phyloP scores from a whole-genome alignment of 2,888 invertebrate genomes.

The Dasysyrphus albostriatus region DNA sequence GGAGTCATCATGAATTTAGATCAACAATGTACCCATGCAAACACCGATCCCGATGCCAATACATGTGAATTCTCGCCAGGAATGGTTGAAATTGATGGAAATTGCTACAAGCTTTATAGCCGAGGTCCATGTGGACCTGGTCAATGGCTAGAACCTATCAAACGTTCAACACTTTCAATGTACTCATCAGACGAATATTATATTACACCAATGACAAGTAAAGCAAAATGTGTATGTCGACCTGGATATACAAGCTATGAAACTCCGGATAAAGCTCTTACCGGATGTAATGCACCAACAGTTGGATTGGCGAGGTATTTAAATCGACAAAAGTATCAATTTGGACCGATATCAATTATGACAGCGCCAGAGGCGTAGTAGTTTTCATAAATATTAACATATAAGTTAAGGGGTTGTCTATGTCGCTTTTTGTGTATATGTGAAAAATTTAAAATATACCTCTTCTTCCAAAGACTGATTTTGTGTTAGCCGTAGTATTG shows the following conservation, averaged over 20 bases:
- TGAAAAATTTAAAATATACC: constrained; percentile 50
- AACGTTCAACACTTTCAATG: constrained; percentile 80
- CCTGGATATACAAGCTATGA: constrained; percentile 86
- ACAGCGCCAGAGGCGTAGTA: constrained; percentile 68
- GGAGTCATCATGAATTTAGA: constrained; percentile 83
- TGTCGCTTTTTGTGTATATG: constrained; percentile 21
- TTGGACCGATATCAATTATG: constrained; percentile 71
- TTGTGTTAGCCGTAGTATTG: constrained; percentile 51
- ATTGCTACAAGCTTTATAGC: constrained; percentile 91
- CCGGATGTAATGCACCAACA: constrained; percentile 86
- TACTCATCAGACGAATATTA: constrained; percentile 55
- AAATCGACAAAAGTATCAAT: constrained; percentile 84
- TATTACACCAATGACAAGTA: constrained; percentile 77
- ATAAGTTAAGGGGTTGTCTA: constrained; percentile 23
- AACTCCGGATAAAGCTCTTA: constrained; percentile 78
- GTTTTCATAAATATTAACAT: neutral
- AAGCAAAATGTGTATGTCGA: constrained; percentile 88
- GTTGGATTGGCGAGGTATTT: constrained; percentile 88
- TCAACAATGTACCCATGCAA: constrained; percentile 80
- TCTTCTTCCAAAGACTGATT: constrained; percentile 73
- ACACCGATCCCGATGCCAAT: constrained; percentile 79
- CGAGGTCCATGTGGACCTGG: constrained; percentile 91
- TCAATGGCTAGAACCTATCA: constrained; percentile 88
- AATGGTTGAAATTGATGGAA: constrained; percentile 87
- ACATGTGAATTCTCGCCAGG: constrained; percentile 87